Percentiles rank a stretch among this genome's conserved stretches.
phyloP scores from a whole-genome alignment of 2,113 vertebrate species.

The Condylura cristata region DNA sequence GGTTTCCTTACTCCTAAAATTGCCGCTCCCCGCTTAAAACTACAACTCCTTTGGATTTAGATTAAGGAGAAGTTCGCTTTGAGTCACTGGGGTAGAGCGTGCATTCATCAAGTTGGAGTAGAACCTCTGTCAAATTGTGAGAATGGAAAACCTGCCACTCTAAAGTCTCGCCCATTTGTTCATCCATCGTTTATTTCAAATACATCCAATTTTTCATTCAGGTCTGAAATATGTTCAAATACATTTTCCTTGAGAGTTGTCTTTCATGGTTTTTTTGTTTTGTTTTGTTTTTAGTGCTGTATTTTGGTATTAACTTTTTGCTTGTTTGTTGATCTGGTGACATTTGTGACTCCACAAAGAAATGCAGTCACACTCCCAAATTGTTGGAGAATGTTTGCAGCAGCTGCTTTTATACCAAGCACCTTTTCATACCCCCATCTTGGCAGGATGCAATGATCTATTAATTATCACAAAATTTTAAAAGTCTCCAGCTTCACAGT shows the following conservation, averaged over 20 bases:
- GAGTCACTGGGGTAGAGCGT: neutral
- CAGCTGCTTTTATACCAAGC: conserved; percentile 63
- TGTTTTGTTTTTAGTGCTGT: neutral
- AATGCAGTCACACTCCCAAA: neutral
- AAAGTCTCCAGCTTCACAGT: conserved; percentile 73
- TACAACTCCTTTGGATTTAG: neutral
- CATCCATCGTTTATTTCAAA: conserved; percentile 56
- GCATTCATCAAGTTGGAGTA: conserved; percentile 32
- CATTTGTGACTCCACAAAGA: conserved; percentile 40
- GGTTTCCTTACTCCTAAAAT: neutral
- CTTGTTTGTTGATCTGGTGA: conserved; percentile 10
- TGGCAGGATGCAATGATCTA: conserved; percentile 60
- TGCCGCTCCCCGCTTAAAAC: neutral
- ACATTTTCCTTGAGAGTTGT: conserved; percentile 59
- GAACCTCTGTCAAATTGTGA: conserved; percentile 40
- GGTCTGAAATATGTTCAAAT: conserved; percentile 62
- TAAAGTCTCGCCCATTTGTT: conserved; percentile 26
- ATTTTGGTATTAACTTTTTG: conserved; percentile 59
- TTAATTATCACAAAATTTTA: conserved; percentile 77
- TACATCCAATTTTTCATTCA: conserved; percentile 52
- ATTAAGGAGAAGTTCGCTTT: neutral
- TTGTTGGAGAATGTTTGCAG: neutral
- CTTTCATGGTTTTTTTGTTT: neutral
- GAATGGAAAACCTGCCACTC: conserved; percentile 33
- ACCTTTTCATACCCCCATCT: conserved; percentile 72